Percentiles rank a stretch among this genome's conserved stretches.
Evolutionary conservation across 2,797 vertebrate genomes (phyloP).

Genomic region (Bufotes viridis): DNA sequence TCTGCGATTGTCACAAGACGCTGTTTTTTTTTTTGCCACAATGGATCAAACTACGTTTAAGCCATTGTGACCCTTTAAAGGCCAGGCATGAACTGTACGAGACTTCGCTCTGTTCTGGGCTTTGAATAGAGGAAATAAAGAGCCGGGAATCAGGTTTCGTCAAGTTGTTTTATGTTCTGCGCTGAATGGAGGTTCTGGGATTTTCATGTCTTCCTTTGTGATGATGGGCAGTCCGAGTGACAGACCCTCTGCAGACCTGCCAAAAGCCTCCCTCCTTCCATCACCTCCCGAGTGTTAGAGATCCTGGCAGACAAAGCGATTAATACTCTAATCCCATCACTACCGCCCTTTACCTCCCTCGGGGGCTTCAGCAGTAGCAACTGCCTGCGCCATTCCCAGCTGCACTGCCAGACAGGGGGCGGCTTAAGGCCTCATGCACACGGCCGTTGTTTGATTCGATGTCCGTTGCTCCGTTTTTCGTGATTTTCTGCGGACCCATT

Average conservation of each 20-base stretch:
- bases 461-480: no score
- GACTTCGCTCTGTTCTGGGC: neutral
- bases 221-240: slow-evolving; percentile 15
- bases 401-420: slow-evolving; percentile 35
- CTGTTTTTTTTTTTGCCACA: neutral
- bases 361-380: slow-evolving; percentile 41
- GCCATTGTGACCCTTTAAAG: slow-evolving; percentile 4
- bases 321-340: slow-evolving; percentile 57
- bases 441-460: no score
- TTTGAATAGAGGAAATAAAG: neutral
- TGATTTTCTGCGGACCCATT: no score
- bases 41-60: slow-evolving; percentile 13
- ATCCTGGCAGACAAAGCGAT: slow-evolving; percentile 60
- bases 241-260: slow-evolving; percentile 75
- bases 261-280: slow-evolving; percentile 63
- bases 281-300: slow-evolving; percentile 55
- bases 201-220: slow-evolving; percentile 38
- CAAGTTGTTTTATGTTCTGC: slow-evolving; percentile 7
- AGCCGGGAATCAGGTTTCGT: slow-evolving; percentile 25
- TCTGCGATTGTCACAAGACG: neutral
- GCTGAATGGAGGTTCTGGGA: neutral
- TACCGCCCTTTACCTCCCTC: slow-evolving; percentile 43
- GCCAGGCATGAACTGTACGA: neutral
- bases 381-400: slow-evolving; percentile 26
- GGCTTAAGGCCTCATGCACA: no score